phyloP scores from a whole-genome alignment of 2,113 vertebrate species.

The Vombatus ursinus region DNA sequence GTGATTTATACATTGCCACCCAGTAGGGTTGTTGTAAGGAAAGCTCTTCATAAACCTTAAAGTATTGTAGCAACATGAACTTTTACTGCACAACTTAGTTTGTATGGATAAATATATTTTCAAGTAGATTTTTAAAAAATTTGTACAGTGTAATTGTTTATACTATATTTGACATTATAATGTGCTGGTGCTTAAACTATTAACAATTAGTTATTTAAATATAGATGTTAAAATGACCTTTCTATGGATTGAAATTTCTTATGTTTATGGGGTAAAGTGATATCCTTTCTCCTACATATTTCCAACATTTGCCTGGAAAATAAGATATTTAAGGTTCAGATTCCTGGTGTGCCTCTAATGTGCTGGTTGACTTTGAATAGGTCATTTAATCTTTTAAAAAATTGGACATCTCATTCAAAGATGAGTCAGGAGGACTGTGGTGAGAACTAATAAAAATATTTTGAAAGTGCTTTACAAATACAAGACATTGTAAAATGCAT shows the following conservation, averaged over 20 bases:
- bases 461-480: slow-evolving; percentile 21
- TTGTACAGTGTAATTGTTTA: background rate
- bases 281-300: slow-evolving; percentile 6
- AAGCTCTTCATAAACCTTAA: background rate
- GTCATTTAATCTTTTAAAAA: slow-evolving; percentile 1
- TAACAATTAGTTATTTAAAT: slow-evolving; percentile 26
- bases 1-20: background rate
- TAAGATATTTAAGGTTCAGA: background rate
- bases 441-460: slow-evolving; percentile 33
- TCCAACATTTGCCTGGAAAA: background rate
- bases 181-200: background rate
- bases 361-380: slow-evolving; percentile 1
- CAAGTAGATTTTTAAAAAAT: background rate
- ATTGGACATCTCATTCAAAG: background rate
- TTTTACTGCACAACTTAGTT: background rate
- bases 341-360: background rate
- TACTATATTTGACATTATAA: background rate
- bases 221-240: background rate
- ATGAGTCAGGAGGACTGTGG: background rate
- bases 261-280: no score
- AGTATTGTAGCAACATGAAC: no score
- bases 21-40: no score
- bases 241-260: background rate
- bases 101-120: slow-evolving; percentile 7
- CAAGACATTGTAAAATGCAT: background rate